These are phyloP conservation scores for Tipula lateralis DNA, from an alignment of 2,888 invertebrate species.

Conservation along the genomic window DNA sequence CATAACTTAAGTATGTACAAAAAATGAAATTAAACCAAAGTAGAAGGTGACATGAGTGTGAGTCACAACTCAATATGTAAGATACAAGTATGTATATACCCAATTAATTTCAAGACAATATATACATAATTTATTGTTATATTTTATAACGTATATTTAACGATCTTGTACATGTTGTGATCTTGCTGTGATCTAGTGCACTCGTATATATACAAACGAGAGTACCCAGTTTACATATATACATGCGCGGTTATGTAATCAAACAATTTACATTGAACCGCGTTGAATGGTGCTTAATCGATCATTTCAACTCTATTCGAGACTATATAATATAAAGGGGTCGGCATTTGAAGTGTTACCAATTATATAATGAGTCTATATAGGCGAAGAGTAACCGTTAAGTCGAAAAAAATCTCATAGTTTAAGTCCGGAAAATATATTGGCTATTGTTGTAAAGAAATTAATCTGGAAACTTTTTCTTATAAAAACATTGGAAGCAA, in stretches of 20 bases:
- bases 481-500: too few species aligned
- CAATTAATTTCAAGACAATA: neutral
- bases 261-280: neutral
- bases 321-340: too few species aligned
- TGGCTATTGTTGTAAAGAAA: too few species aligned
- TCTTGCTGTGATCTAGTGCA: neutral
- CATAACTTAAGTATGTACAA: neutral
- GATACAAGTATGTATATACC: neutral
- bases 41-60: slow-evolving; percentile 11
- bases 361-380: too few species aligned
- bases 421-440: too few species aligned
- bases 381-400: too few species aligned
- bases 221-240: neutral
- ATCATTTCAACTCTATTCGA: neutral
- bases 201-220: neutral
- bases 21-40: neutral
- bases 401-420: too few species aligned
- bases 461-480: too few species aligned
- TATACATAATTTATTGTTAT: slow-evolving; percentile 3
- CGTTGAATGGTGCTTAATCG: neutral
- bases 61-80: neutral
- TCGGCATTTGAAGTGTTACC: too few species aligned
- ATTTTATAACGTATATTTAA: slow-evolving; percentile 19
- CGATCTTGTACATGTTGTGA: slow-evolving; percentile 11
- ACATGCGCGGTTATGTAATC: neutral